Base-by-base conservation (phyloP, 2,113 vertebrate genomes). In the Callaeas wilsoni region DNA sequence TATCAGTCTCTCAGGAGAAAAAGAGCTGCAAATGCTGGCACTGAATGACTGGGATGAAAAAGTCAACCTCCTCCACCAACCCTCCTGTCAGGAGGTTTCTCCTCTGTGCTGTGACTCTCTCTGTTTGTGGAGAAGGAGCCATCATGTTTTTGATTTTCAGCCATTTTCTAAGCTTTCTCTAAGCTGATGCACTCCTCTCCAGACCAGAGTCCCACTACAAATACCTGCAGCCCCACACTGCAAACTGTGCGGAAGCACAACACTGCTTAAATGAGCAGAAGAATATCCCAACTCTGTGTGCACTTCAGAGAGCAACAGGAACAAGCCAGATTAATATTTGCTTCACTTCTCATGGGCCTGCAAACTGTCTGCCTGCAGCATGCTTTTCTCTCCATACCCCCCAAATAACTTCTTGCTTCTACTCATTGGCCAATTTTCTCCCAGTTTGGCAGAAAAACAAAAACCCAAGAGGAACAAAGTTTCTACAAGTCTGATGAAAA, bases 401-500 rank as follows among this genome's bases (percentile, higher is more conserved):
- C 13, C 5, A 65, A 57, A 90, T 29, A 77, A 69, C n/a, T 44
- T n/a, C 62, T 68, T 76, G n/a, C 1, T 96, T 86, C 60, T 50
- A 84, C 50, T 27, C 42, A 46, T 3, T 77, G 83, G 64, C 35
- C 30, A 77, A 26, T 80, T 89, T 92, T 89, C 52, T 94, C 68
- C 42, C 63, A 44, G 39, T 81, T 42, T 93, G 76, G 82, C 50
- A 89, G 42, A 47, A 21, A 85, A 86, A 71, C 3, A 63, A 88
- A 90, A 86, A 67, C 69, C 47, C 44, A 3, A 84, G 86, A 90
- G 64, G 30, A 93, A 52, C 21, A 63, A 89, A 93, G 47, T 93
- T 96, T 81, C 79, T 63, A 44, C 30, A 67, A 78, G 73, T 92
- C 88, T 84, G 52, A 77, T 30, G 33, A 90, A 93, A 94, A 86